Evolutionary conservation across 2,797 vertebrate species (phyloP).

Genomic region (Coluber constrictor): DNA sequence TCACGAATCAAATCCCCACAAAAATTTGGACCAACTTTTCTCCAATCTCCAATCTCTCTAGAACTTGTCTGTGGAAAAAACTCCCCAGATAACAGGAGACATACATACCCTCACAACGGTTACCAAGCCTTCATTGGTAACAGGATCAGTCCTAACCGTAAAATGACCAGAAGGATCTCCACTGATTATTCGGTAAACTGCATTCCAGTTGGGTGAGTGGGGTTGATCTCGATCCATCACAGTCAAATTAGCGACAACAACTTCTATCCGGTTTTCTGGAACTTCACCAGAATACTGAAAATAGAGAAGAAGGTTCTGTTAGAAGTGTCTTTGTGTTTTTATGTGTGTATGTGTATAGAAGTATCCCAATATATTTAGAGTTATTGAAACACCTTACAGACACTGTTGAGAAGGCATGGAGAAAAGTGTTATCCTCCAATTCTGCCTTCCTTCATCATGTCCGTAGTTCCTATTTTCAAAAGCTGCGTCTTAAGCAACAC

Average conservation of each 20-base stretch:
- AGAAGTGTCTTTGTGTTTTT: background rate
- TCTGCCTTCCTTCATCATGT: background rate
- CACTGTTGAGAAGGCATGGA: background rate
- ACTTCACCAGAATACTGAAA: slow-evolving; percentile 87
- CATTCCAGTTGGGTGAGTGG: slow-evolving; percentile 92
- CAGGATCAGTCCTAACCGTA: slow-evolving; percentile 84
- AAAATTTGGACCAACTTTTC: background rate
- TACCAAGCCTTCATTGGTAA: slow-evolving; percentile 90
- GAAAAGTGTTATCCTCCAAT: background rate
- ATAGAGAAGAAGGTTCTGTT: accelerated
- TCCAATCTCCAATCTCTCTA: background rate
- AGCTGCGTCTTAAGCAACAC: background rate
- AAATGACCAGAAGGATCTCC: slow-evolving; percentile 89
- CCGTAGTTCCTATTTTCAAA: background rate
- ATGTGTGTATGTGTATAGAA: background rate
- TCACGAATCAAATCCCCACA: background rate
- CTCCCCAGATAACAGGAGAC: background rate
- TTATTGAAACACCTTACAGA: background rate
- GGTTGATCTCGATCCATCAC: slow-evolving; percentile 91
- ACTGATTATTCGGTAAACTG: slow-evolving; percentile 89
- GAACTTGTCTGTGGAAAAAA: background rate
- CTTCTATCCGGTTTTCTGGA: slow-evolving; percentile 86
- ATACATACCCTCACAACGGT: slow-evolving; percentile 87
- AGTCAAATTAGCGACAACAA: slow-evolving; percentile 86
- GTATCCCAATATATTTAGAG: background rate